These are phyloP conservation scores for Agonopterix alstromeriana DNA, from an alignment of 2,888 invertebrate genomes.

Conservation along the genomic window DNA sequence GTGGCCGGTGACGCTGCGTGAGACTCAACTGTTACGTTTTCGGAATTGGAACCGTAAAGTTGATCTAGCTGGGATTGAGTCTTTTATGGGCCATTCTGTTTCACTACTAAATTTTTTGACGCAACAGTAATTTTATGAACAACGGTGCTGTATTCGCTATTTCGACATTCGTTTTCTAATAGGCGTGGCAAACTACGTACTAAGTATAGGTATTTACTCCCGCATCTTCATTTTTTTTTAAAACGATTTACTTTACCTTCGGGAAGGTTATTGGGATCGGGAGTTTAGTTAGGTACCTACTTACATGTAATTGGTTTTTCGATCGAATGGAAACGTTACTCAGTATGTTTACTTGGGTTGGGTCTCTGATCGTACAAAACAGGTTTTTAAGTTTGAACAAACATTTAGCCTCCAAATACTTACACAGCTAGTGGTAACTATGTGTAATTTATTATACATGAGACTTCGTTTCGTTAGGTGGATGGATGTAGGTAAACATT, in stretches of 20 bases:
- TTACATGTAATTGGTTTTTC: no score
- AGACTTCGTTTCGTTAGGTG: slow-evolving; percentile 13
- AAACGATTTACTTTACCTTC: no score
- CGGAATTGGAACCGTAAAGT: slow-evolving; percentile 25
- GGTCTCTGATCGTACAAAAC: neutral
- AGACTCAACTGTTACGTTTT: slow-evolving; percentile 40
- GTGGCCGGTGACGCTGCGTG: slow-evolving; percentile 43
- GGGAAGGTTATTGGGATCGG: no score
- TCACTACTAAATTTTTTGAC: neutral
- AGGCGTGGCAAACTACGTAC: no score
- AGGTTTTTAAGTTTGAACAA: slow-evolving; percentile 8
- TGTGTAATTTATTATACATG: slow-evolving; percentile 15
- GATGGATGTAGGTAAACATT: slow-evolving; percentile 28
- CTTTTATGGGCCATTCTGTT: neutral
- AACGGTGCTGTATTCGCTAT: no score
- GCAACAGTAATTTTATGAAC: neutral
- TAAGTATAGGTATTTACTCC: no score
- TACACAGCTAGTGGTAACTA: slow-evolving; percentile 10
- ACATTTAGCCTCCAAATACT: slow-evolving; percentile 10
- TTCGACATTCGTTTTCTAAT: no score
- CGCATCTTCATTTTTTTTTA: no score
- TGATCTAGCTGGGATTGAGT: slow-evolving; percentile 1
- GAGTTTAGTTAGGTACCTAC: no score
- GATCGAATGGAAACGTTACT: no score
- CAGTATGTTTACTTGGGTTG: no score